A percentile compares a stretch with the other conserved stretches of the same genome.
Evolutionary conservation across 2,797 vertebrate genomes (phyloP).

Genomic region (Pelodytes ibericus): DNA sequence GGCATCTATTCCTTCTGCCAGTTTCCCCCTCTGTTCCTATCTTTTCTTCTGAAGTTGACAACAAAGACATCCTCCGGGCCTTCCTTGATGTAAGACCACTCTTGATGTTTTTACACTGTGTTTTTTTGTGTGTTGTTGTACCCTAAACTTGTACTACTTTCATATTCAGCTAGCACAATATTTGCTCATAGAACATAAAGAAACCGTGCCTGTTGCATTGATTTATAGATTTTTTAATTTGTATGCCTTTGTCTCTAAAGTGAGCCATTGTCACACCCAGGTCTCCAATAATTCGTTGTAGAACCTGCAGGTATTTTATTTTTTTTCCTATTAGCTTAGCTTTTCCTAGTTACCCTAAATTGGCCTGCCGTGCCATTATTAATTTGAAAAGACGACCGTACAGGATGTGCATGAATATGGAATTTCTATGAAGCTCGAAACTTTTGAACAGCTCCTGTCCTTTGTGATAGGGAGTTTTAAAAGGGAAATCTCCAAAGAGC

Average conservation of each 20-base stretch:
- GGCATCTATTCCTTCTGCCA: constrained; percentile 99
- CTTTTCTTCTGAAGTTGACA: constrained; percentile 99
- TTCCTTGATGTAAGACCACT: constrained; percentile 99
- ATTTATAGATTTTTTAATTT: constrained; percentile 72
- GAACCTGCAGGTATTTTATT: constrained; percentile 65
- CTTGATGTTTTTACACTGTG: constrained; percentile 98
- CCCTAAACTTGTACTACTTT: constrained; percentile 98
- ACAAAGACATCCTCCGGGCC: constrained; percentile 99
- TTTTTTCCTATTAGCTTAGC: constrained; percentile 59
- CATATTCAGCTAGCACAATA: constrained; percentile 99
- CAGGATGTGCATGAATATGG: constrained; percentile 77
- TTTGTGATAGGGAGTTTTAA: constrained; percentile 87
- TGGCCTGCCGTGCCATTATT: constrained; percentile 81
- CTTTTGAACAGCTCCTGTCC: constrained; percentile 83
- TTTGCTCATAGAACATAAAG: constrained; percentile 99
- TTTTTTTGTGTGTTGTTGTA: constrained; percentile 90
- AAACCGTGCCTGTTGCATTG: constrained; percentile 85
- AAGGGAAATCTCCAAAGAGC: constrained; percentile 99
- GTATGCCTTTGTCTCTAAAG: constrained; percentile 67
- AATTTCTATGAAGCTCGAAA: constrained; percentile 83
- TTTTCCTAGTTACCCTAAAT: constrained; percentile 77
- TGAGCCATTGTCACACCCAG: constrained; percentile 59
- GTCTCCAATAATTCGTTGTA: constrained; percentile 73
- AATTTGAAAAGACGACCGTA: constrained; percentile 77
- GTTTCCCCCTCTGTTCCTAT: constrained; percentile 99